Conservation (phyloP, 1,140 invertebrate genomes). For the Dufourea novaeangliae region DNA sequence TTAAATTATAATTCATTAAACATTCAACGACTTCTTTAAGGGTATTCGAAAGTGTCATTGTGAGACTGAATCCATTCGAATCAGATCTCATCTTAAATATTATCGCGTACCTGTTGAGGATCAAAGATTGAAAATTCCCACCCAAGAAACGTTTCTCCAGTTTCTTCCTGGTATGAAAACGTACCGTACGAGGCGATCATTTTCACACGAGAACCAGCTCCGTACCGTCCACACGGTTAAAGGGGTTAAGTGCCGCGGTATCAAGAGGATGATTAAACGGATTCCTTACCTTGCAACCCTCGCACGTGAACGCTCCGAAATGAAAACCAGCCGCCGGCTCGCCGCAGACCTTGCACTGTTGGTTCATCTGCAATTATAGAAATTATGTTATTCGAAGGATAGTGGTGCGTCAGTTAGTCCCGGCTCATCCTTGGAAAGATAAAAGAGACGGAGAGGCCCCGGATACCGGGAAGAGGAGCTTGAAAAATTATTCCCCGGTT, state of each 20-base stretch:
- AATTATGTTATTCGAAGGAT: conserved; percentile 67
- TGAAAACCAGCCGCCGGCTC: conserved; percentile 94
- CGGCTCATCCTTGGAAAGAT: conserved; percentile 57
- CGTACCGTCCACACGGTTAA: background rate
- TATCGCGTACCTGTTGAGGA: too few species aligned
- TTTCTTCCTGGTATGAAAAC: too few species aligned
- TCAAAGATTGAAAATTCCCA: too few species aligned
- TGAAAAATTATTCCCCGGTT: conserved; percentile 42
- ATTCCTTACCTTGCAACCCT: conserved; percentile 91
- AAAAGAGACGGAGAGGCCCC: conserved; percentile 28
- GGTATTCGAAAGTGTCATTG: too few species aligned
- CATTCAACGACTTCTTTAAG: too few species aligned
- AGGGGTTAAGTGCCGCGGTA: too few species aligned
- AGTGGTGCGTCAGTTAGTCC: conserved; percentile 36
- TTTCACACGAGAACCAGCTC: too few species aligned
- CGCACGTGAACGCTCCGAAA: conserved; percentile 95
- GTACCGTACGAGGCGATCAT: too few species aligned
- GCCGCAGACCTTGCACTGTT: conserved; percentile 91
- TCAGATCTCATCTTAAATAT: too few species aligned
- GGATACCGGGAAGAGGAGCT: conserved; percentile 49
- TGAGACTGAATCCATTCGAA: too few species aligned
- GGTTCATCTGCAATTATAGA: conserved; percentile 87
- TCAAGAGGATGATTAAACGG: background rate
- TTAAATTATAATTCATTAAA: too few species aligned
- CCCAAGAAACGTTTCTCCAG: too few species aligned